Base-by-base conservation (phyloP, 2,888 invertebrate genomes). In the Tholera decimalis region DNA sequence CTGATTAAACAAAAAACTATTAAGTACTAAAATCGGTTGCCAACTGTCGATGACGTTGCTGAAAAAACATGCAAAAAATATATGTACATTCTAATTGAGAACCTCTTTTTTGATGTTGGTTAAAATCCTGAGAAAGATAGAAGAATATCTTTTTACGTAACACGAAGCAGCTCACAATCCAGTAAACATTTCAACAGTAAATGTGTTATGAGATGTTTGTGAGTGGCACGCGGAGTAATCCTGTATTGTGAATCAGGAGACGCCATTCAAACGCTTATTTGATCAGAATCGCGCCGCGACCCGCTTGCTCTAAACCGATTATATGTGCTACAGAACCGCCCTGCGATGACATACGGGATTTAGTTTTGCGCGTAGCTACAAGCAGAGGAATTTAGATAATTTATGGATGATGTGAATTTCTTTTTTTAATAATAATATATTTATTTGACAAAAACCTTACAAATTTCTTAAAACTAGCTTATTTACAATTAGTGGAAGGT, bases 231-330 rank as follows among this genome's bases (percentile, higher is more conserved):
- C 22, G 39, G 3, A 33, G 65, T 73, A 79, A 82, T 73, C 71
- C 66, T 50, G 43, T 57, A 26, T 58, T 67, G 69, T 56, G 39
- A 76, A 76, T 75, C 76, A 72, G 67, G 49, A 72, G 75, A 69
- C 64, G 65, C 75, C 75, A 64, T 72, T 81, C 75, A 76, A 64
- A 76, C 67, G 73, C 53, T 79, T 83, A 82, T 82, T 82, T 63
- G 81, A 80, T 80, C 78, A 73, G 69, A 69, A 72, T 76, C 66
- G 66, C 63, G 55, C 28, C 56, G 55, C 59, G 70, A 67, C 62
- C 70, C 61, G 73, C 64, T 70, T 59, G 73, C 66, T 60, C 43
- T 79, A 80, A 80, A 77, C 77, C 77, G 79, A 83, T 82, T 82
- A 82, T 71, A 68, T 74, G 74, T 71, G 71, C 70, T 69, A 67